phyloP scores from a whole-genome alignment of 1,140 invertebrate genomes.

The Caenorhabditis remanei region DNA sequence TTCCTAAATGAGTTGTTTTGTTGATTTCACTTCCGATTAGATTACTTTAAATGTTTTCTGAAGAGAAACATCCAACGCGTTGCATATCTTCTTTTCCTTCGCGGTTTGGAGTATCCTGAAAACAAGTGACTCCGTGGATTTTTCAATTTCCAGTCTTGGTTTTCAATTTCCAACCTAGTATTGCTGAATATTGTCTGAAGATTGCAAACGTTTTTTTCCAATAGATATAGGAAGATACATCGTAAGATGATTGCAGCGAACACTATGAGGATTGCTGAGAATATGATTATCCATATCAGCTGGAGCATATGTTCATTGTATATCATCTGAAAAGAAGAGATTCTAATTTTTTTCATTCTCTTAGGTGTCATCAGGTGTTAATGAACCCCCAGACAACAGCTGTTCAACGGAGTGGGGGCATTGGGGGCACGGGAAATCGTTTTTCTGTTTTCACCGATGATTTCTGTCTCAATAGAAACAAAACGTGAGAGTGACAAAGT shows the following conservation, averaged over 20 bases:
- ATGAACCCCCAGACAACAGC: slow-evolving; percentile 31
- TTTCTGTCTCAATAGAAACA: slow-evolving; percentile 16
- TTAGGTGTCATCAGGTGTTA: background rate
- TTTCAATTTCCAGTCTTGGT: background rate
- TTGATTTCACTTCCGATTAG: background rate
- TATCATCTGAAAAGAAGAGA: slow-evolving; percentile 1
- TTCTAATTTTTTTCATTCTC: background rate
- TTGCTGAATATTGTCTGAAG: slow-evolving; percentile 32
- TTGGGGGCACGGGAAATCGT: background rate
- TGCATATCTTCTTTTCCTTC: slow-evolving; percentile 36
- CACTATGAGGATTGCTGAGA: background rate
- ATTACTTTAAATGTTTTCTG: slow-evolving; percentile 33
- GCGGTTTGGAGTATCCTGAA: slow-evolving; percentile 30
- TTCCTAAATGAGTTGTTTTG: slow-evolving; percentile 6
- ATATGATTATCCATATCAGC: slow-evolving; percentile 13
- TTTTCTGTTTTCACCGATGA: too few relatives aligned
- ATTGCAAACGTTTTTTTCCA: slow-evolving; percentile 29
- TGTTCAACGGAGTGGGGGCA: background rate
- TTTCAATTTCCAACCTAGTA: background rate
- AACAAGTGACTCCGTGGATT: background rate
- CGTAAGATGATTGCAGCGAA: background rate
- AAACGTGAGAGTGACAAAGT: slow-evolving; percentile 32
- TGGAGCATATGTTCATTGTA: slow-evolving; percentile 15
- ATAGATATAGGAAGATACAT: background rate
- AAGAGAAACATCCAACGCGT: background rate